Evolutionary conservation across 2,797 vertebrate species (phyloP).

Genomic region (Phalanger gymnotis): DNA sequence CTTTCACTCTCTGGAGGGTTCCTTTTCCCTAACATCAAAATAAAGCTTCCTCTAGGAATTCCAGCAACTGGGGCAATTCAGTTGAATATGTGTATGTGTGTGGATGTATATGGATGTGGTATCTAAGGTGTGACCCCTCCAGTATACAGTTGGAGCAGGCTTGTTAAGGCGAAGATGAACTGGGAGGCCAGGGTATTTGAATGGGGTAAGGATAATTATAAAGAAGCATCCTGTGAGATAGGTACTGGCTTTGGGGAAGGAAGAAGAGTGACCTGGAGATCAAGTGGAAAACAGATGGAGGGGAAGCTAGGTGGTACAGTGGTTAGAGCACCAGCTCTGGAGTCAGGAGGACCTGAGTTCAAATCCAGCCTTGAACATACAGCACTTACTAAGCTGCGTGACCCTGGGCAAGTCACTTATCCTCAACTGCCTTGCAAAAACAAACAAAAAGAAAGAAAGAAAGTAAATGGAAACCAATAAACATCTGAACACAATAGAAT

Average conservation of each 20-base stretch:
- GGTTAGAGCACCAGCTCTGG: too few species aligned
- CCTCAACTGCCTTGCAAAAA: too few species aligned
- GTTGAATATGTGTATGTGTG: not conserved
- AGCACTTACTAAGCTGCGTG: too few species aligned
- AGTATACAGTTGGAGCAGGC: not conserved
- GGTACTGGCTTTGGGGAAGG: not conserved
- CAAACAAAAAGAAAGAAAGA: too few species aligned
- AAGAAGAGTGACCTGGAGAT: not conserved
- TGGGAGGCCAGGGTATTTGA: not conserved
- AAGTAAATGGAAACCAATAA: not conserved
- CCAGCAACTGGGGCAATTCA: not conserved
- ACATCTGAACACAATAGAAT: not conserved
- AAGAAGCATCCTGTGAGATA: not conserved
- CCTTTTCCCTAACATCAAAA: not conserved
- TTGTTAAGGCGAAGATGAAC: not conserved
- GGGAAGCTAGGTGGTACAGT: too few species aligned
- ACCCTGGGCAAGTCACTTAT: too few species aligned
- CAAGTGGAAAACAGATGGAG: not conserved
- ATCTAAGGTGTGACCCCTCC: not conserved
- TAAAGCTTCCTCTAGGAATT: not conserved
- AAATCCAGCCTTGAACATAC: too few species aligned
- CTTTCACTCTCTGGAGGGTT: not conserved
- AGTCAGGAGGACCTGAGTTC: too few species aligned
- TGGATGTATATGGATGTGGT: not conserved
- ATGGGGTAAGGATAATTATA: not conserved